Base-by-base conservation (phyloP, 2,797 vertebrate genomes). In the Allobates femoralis region DNA sequence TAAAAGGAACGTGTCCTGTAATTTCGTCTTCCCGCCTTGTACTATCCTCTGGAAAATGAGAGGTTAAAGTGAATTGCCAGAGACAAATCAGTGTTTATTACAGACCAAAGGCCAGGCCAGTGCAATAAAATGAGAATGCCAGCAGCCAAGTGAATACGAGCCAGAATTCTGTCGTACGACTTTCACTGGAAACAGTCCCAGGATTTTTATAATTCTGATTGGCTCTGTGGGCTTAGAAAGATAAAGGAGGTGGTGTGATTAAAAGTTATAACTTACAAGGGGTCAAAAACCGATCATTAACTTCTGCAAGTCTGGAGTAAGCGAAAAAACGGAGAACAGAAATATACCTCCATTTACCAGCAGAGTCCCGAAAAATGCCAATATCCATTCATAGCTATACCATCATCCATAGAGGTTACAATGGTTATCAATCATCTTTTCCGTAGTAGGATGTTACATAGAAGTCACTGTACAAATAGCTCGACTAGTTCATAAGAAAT, bases 91-190 rank as follows among this genome's bases (percentile, higher is more conserved):
- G 34, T 62, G 87, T 90, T 89, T 91, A 86, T 89, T 90, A 90
- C 75, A 90, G 89, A 89, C 79, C 83, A 87, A 90, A 92, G 89
- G 91, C 89, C 88, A 89, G 90, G 90, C 89, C 90, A 92, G 90
- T 85, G 89, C 90, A 84, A 92, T 91, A 90, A 91, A 92, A 93
- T 89, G 91, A 90, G 87, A 86, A 60, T 32, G 76, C 56, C 82
- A 81, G 58, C 46, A 11, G 86, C 90, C 90, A 92, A 89, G 90
- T 91, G 90, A 89, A 90, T 74, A 76, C 34, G 69, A 87, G 91
- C 87, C 89, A 82, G 90, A 89, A 83, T 87, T 87, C 89, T 90
- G 81, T 89, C 90, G 89, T 90, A 89, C 91, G 89, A 85, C 1
- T 91, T 88, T 89, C 77, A 83, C 60, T 90, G 88, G 92, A 92